Evolutionary conservation across 2,113 vertebrate genomes (phyloP).

Genomic region (Chiloscyllium plagiosum): DNA sequence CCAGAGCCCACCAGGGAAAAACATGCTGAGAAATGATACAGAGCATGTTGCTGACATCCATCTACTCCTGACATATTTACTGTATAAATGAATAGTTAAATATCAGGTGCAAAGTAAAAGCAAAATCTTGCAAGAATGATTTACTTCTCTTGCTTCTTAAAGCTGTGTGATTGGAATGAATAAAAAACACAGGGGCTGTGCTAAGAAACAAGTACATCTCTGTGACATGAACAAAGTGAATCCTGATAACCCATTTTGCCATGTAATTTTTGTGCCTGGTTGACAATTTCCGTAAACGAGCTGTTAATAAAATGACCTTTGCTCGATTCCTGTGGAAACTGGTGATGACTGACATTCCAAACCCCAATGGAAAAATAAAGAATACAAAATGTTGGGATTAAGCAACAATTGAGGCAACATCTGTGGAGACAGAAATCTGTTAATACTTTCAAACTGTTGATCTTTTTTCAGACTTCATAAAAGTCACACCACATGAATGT

Average conservation of each 20-base stretch:
- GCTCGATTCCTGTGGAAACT: no score
- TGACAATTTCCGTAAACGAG: not conserved
- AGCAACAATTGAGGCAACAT: not conserved
- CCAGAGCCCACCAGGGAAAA: conserved; percentile 3
- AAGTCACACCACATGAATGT: no score
- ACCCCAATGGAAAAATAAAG: not conserved
- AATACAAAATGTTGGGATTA: not conserved
- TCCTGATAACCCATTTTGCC: not conserved
- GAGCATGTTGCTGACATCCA: conserved; percentile 28
- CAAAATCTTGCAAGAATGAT: conserved; percentile 19
- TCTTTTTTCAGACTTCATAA: no score
- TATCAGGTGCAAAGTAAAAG: conserved; percentile 30
- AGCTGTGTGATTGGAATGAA: conserved; percentile 26
- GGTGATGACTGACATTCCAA: not conserved
- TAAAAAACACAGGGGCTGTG: conserved; percentile 9
- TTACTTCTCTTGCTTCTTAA: not conserved
- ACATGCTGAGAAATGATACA: conserved; percentile 17
- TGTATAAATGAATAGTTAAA: conserved; percentile 38
- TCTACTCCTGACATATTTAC: conserved; percentile 35
- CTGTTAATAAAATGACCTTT: not conserved
- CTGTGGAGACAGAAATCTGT: not conserved
- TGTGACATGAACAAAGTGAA: not conserved
- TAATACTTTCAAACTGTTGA: not conserved
- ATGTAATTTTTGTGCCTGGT: not conserved
- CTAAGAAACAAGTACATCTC: not conserved